Evolutionary conservation across 2,888 invertebrate species (phyloP).

Genomic region (Campoletis raptor): DNA sequence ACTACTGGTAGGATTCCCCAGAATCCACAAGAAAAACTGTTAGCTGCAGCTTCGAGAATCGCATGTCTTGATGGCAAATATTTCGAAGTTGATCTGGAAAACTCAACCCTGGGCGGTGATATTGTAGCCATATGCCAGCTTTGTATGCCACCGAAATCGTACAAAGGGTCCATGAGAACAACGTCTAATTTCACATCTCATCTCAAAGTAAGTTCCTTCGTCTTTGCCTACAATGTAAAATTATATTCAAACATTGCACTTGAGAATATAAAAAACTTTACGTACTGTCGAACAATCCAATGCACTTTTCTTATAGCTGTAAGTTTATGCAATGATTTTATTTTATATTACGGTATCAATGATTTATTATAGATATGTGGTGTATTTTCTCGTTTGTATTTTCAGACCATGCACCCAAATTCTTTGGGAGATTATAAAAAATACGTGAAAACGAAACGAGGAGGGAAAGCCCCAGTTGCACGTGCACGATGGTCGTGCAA

Average conservation of each 20-base stretch:
- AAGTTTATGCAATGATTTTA: not conserved
- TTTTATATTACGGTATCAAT: not conserved
- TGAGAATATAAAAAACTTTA: not conserved
- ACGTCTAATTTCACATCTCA: conserved; percentile 1
- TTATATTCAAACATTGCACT: not conserved
- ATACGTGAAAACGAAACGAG: conserved; percentile 5
- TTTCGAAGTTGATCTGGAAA: no score
- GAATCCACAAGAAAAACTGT: not conserved
- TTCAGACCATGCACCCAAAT: conserved; percentile 1
- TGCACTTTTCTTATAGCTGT: not conserved
- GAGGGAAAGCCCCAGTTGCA: not conserved
- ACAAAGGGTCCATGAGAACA: not conserved
- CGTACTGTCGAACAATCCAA: not conserved
- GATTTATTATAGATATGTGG: not conserved
- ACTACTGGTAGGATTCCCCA: not conserved
- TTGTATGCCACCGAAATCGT: conserved; percentile 2
- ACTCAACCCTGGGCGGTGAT: no score
- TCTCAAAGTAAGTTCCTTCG: conserved; percentile 2
- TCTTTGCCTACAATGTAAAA: not conserved
- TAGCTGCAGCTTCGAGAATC: no score
- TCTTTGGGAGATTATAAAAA: not conserved
- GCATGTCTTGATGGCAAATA: no score
- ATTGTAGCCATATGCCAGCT: not conserved
- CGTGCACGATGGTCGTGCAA: conserved; percentile 12
- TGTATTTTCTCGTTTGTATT: not conserved